Percentiles rank a stretch among this genome's conserved stretches.
Evolutionary conservation across 37 sponge, comb jelly and placozoan species (phyloP).

Genomic region (Axinella damicornis): DNA sequence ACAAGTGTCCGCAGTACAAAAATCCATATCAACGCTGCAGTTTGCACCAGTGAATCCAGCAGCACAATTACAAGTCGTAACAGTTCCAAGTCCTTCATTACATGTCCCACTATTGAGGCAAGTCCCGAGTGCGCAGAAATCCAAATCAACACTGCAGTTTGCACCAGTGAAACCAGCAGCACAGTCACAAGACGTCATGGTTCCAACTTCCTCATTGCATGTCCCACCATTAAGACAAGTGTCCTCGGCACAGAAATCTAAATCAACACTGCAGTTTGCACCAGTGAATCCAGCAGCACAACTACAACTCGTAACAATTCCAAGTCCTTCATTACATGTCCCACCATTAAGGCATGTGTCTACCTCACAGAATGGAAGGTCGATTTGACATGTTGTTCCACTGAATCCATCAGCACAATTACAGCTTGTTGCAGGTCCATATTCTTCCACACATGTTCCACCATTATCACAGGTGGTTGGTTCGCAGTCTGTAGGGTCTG

Average conservation of each 20-base stretch:
- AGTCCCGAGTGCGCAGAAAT: neutral
- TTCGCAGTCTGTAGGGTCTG: slow-evolving; percentile 12
- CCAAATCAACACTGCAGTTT: slow-evolving; percentile 11
- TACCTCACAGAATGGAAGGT: slow-evolving; percentile 16
- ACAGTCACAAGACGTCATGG: slow-evolving; percentile 27
- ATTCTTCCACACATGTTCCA: slow-evolving; percentile 46
- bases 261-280: neutral
- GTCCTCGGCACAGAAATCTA: slow-evolving; percentile 16
- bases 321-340: slow-evolving; percentile 44
- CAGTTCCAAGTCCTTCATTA: neutral
- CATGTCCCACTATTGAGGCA: slow-evolving; percentile 14
- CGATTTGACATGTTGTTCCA: slow-evolving; percentile 35
- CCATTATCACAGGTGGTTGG: slow-evolving; percentile 22
- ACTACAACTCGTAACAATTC: neutral
- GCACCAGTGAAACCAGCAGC: slow-evolving; percentile 22
- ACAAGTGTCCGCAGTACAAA: slow-evolving; percentile 13
- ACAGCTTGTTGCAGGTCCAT: slow-evolving; percentile 28
- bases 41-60: too few species aligned
- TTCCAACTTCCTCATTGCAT: slow-evolving; percentile 49
- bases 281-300: slow-evolving; percentile 36
- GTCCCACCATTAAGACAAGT: slow-evolving; percentile 72
- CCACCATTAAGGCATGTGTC: slow-evolving; percentile 54
- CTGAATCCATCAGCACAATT: slow-evolving; percentile 18
- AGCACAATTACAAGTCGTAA: neutral
- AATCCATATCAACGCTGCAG: too few species aligned